phyloP scores from a whole-genome alignment of 1,140 invertebrate species.

The Drosophila santomea region DNA sequence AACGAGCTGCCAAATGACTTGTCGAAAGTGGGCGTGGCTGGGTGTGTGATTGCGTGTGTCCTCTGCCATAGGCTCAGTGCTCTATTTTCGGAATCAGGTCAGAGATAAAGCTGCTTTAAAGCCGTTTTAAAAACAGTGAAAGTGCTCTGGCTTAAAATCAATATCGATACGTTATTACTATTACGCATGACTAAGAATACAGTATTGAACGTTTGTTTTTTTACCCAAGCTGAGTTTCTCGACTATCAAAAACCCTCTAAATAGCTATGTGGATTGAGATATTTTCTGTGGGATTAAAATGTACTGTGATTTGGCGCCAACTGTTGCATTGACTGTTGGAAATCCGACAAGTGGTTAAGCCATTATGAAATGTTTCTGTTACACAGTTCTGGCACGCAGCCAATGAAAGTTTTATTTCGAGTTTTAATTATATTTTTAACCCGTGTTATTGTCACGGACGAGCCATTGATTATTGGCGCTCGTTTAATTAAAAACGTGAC shows the following conservation, averaged over 20 bases:
- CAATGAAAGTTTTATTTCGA: constrained; percentile 69
- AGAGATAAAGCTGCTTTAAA: constrained; percentile 12
- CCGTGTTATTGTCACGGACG: constrained; percentile 28
- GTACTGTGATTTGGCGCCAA: not conserved
- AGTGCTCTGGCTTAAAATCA: too few species aligned
- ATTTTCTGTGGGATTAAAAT: too few species aligned
- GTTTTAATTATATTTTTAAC: constrained; percentile 60
- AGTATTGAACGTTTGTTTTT: too few species aligned
- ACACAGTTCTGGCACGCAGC: constrained; percentile 58
- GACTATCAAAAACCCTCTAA: too few species aligned
- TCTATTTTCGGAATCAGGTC: constrained; percentile 35
- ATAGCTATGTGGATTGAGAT: too few species aligned
- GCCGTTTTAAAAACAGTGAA: not conserved
- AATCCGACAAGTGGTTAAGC: constrained; percentile 58
- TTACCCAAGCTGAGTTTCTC: too few species aligned
- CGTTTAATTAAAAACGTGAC: constrained; percentile 82
- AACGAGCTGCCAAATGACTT: constrained; percentile 77
- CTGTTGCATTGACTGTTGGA: not conserved
- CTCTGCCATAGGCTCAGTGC: constrained; percentile 17
- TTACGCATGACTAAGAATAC: too few species aligned
- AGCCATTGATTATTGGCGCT: constrained; percentile 61
- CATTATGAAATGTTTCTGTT: constrained; percentile 28
- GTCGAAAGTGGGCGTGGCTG: constrained; percentile 59
- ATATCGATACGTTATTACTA: too few species aligned
- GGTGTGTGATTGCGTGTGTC: constrained; percentile 50